These are phyloP conservation scores for Lanius ludovicianus DNA, from an alignment of 2,113 vertebrate genomes.

Conservation along the genomic window DNA sequence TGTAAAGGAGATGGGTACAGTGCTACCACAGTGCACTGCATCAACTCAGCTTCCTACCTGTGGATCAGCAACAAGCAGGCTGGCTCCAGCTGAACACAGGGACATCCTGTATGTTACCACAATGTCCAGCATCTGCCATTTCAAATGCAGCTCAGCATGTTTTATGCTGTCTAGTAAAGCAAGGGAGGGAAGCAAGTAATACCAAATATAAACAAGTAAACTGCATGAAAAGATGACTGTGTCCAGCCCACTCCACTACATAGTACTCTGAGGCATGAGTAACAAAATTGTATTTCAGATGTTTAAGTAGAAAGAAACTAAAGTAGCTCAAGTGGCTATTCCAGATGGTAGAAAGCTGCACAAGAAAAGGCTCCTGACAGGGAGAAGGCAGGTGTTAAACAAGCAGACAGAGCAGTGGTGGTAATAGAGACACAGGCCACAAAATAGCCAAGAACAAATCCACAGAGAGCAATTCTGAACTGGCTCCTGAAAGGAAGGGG, in stretches of 20 bases:
- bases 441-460: constrained; percentile 22
- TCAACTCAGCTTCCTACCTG: background rate
- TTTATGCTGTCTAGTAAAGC: background rate
- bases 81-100: background rate
- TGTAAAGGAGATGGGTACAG: background rate
- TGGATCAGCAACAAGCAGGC: background rate
- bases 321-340: background rate
- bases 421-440: background rate
- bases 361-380: background rate
- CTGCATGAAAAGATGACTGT: background rate
- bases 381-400: background rate
- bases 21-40: background rate
- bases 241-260: background rate
- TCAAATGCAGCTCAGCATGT: background rate
- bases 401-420: background rate
- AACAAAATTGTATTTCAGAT: background rate
- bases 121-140: background rate
- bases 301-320: background rate
- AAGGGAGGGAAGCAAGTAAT: background rate
- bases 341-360: background rate
- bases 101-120: background rate
- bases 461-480: constrained; percentile 5
- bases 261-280: background rate
- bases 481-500: background rate
- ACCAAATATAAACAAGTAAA: background rate